These are phyloP conservation scores for Cyphomyrus plagiostoma DNA, from an alignment of 2,113 vertebrate genomes.

Conservation along the genomic window DNA sequence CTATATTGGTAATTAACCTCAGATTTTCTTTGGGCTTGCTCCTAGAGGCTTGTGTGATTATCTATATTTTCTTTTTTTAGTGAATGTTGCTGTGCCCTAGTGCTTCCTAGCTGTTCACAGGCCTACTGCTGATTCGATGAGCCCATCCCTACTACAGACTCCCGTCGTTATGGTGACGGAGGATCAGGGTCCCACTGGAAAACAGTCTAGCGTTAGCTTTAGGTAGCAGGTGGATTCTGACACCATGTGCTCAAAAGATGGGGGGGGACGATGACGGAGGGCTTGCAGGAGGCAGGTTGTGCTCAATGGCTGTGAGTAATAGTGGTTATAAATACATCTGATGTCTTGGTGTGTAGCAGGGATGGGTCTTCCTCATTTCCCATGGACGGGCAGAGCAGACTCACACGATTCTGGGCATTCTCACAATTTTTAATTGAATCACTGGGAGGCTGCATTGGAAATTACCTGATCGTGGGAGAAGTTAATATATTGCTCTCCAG, in stretches of 20 bases:
- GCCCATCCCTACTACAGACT: neutral
- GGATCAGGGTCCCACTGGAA: neutral
- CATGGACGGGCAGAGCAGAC: neutral
- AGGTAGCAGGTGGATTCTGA: neutral
- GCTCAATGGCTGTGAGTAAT: neutral
- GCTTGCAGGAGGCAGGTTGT: neutral
- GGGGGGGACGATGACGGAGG: neutral
- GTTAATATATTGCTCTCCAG: neutral
- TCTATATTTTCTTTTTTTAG: neutral
- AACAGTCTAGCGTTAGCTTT: neutral
- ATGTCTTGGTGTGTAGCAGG: neutral
- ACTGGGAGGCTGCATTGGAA: neutral
- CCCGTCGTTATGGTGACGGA: slow-evolving; percentile 9
- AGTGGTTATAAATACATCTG: neutral
- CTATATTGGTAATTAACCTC: neutral
- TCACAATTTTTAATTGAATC: neutral
- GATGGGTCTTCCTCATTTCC: neutral
- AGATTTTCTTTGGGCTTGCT: neutral
- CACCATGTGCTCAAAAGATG: neutral
- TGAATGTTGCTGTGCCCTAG: neutral
- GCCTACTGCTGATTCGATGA: neutral
- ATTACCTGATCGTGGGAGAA: neutral
- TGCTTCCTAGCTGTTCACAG: neutral
- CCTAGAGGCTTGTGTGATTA: neutral
- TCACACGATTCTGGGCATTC: neutral